phyloP scores from a whole-genome alignment of 1,140 invertebrate genomes.

The Carcinoscorpius rotundicauda region DNA sequence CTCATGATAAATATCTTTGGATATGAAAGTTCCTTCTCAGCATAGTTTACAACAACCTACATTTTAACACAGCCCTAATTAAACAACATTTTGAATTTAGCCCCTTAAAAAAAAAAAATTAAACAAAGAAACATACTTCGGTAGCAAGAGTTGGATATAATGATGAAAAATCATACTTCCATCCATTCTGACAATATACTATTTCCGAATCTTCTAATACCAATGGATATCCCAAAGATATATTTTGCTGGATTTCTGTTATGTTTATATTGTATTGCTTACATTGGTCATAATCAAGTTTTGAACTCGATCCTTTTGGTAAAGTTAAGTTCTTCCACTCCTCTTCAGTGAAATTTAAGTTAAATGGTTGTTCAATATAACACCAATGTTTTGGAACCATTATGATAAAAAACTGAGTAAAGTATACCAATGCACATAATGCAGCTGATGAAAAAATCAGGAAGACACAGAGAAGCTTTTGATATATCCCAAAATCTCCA shows the following conservation, averaged over 20 bases:
- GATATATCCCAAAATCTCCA: constrained; percentile 22
- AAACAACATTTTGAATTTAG: no score
- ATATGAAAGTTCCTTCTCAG: no score
- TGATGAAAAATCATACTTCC: constrained; percentile 18
- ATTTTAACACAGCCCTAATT: no score
- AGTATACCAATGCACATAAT: constrained; percentile 21
- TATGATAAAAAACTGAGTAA: constrained; percentile 22
- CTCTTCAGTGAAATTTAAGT: not conserved
- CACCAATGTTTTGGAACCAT: constrained; percentile 19
- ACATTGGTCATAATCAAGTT: no score
- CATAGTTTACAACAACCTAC: no score
- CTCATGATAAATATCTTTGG: no score
- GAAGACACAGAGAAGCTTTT: constrained; percentile 20
- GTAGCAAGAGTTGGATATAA: constrained; percentile 23
- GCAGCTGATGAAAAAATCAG: constrained; percentile 21
- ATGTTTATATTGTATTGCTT: no score
- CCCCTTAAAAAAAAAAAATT: not conserved
- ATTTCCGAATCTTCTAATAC: no score
- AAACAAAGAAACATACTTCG: constrained; percentile 13
- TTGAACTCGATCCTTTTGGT: not conserved
- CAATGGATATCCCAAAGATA: no score
- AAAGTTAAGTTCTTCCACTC: not conserved
- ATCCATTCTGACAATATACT: constrained; percentile 10
- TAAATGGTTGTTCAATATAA: not conserved
- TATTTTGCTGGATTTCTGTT: no score